Conservation (phyloP, 1,140 invertebrate species). For the Orchestia grillus region DNA sequence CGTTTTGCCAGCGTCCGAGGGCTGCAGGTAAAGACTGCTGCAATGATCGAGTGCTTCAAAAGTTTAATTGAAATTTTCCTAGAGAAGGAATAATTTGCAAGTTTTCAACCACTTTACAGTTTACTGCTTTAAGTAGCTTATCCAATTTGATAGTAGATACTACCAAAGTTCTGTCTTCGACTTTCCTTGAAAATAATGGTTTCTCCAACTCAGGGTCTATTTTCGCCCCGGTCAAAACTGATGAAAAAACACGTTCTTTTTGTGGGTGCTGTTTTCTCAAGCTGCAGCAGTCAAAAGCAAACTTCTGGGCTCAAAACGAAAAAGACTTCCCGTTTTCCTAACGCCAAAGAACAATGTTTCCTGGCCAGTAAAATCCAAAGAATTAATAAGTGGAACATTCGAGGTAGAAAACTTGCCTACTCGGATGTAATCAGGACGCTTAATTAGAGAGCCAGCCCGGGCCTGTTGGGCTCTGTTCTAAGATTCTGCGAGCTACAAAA, state of each 20-base stretch:
- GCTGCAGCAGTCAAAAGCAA: conserved; percentile 50
- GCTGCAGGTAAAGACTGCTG: neutral
- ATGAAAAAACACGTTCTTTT: neutral
- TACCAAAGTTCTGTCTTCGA: neutral
- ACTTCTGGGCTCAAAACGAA: conserved; percentile 24
- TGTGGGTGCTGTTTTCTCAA: conserved; percentile 11
- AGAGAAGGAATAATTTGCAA: neutral
- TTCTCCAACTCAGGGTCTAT: neutral
- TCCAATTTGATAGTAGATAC: neutral
- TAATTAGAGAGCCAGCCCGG: conserved; percentile 19
- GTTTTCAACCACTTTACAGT: neutral
- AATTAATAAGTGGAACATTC: conserved; percentile 34
- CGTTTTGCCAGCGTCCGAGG: neutral
- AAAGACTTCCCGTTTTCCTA: neutral
- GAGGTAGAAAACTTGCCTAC: conserved; percentile 52
- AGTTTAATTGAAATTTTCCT: neutral
- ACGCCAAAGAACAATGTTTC: conserved; percentile 9
- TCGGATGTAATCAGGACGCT: conserved; percentile 46
- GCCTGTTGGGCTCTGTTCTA: neutral
- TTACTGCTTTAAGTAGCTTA: neutral
- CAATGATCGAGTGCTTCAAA: neutral
- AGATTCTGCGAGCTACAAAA: neutral
- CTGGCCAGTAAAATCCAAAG: neutral
- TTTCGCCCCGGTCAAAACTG: neutral
- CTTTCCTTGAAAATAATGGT: neutral